These are phyloP conservation scores for Ditylenchus dipsaci DNA, from an alignment of 1,140 invertebrate species.

Conservation along the genomic window DNA sequence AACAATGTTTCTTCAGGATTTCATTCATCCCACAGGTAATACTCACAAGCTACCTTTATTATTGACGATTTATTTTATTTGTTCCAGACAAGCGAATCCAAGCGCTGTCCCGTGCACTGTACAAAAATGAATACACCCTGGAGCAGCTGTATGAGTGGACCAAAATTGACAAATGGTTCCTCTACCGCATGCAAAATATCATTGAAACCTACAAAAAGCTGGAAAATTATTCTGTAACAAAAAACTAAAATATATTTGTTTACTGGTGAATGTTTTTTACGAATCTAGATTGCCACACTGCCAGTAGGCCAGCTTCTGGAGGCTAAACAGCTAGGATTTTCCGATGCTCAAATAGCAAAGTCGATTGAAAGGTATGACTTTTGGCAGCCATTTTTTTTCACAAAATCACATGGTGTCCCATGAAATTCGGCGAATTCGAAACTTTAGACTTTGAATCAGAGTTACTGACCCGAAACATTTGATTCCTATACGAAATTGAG, in stretches of 20 bases:
- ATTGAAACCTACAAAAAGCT: constrained; percentile 69
- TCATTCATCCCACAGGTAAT: constrained; percentile 59
- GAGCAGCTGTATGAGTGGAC: constrained; percentile 82
- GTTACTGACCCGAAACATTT: not conserved
- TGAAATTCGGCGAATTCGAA: no score
- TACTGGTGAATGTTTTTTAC: not conserved
- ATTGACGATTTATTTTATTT: not conserved
- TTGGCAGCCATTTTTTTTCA: constrained; percentile 1
- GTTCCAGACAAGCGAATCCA: constrained; percentile 90
- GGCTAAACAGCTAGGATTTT: constrained; percentile 91
- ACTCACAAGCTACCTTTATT: not conserved
- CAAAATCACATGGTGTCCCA: no score
- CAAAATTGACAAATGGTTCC: constrained; percentile 94
- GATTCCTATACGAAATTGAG: no score
- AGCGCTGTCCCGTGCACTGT: constrained; percentile 85
- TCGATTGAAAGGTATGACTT: constrained; percentile 74
- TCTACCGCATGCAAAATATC: constrained; percentile 89
- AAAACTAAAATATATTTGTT: constrained; percentile 8
- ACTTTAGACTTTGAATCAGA: no score
- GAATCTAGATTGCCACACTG: constrained; percentile 52
- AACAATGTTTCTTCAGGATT: constrained; percentile 67
- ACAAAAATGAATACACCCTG: constrained; percentile 69
- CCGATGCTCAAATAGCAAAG: constrained; percentile 88
- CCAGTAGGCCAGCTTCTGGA: constrained; percentile 66
- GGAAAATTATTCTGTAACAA: constrained; percentile 10